Percentiles rank a stretch among this genome's conserved stretches.
Evolutionary conservation across 2,113 vertebrate genomes (phyloP).

Genomic region (Petrocephalus microphthalmus): DNA sequence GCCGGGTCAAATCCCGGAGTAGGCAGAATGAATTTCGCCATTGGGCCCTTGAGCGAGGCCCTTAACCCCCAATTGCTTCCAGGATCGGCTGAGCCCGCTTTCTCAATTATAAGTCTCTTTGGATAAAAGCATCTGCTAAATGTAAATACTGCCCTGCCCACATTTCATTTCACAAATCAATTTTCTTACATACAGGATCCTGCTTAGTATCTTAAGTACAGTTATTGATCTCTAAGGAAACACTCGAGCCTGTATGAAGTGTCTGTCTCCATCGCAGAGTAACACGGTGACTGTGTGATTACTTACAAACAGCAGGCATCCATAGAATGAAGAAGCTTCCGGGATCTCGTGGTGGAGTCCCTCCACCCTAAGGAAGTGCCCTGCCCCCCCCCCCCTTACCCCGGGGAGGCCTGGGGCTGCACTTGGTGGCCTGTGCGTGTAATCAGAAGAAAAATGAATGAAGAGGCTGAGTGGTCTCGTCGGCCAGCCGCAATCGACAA

Average conservation of each 20-base stretch:
- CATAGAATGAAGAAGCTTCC: background rate
- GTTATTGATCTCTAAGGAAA: background rate
- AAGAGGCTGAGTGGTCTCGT: slow-evolving; percentile 48
- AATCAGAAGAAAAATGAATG: slow-evolving; percentile 47
- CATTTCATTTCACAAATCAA: background rate
- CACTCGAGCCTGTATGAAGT: background rate
- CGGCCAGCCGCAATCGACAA: slow-evolving; percentile 53
- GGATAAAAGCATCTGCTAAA: background rate
- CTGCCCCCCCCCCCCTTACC: background rate
- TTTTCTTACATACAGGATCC: background rate
- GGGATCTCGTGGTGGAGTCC: background rate
- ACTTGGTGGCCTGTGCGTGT: background rate
- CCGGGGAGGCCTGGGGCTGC: background rate
- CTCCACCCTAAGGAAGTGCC: background rate
- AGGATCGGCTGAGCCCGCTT: background rate
- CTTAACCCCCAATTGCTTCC: background rate
- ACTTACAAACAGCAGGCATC: background rate
- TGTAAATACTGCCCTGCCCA: background rate
- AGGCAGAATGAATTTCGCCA: background rate
- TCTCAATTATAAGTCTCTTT: background rate
- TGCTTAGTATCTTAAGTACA: background rate
- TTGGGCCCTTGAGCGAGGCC: background rate
- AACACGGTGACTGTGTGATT: background rate
- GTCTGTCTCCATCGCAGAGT: too few relatives aligned
- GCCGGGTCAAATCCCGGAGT: background rate